Conservation (phyloP, 1,140 invertebrate species). For the Xylocopa sonorina region DNA sequence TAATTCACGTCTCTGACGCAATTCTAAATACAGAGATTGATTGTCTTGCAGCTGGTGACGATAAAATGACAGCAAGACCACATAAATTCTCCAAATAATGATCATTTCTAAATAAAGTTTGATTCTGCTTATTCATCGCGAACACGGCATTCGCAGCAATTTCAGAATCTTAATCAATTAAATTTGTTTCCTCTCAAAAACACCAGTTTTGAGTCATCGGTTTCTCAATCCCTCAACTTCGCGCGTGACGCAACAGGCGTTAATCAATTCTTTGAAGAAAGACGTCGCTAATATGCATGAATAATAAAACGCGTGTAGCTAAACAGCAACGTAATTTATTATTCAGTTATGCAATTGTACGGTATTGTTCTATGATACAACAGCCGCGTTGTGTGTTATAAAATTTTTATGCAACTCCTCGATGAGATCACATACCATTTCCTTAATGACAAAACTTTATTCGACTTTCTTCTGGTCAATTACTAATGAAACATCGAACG, state of each 20-base stretch:
- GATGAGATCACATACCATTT: neutral
- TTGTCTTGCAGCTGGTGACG: too few species aligned
- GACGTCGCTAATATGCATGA: neutral
- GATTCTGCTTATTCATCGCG: too few species aligned
- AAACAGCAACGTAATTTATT: constrained; percentile 9
- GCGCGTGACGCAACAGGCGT: neutral
- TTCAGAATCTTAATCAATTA: neutral
- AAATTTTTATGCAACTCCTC: neutral
- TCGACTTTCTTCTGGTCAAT: accelerated
- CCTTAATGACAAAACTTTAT: neutral
- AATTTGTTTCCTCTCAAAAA: neutral
- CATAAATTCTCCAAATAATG: too few species aligned
- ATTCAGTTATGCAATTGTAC: neutral
- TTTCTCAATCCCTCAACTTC: neutral
- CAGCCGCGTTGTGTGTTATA: neutral
- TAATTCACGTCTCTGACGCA: too few species aligned
- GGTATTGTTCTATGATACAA: neutral
- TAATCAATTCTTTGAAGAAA: constrained; percentile 19
- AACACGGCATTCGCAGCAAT: too few species aligned
- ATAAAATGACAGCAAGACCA: too few species aligned
- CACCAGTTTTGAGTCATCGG: too few species aligned
- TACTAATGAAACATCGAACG: neutral
- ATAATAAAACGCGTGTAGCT: neutral
- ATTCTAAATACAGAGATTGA: too few species aligned
- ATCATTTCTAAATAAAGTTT: too few species aligned